Percentiles rank a stretch among this genome's conserved stretches.
phyloP scores from a whole-genome alignment of 2,113 vertebrate genomes.

The Oncorhynchus tshawytscha region DNA sequence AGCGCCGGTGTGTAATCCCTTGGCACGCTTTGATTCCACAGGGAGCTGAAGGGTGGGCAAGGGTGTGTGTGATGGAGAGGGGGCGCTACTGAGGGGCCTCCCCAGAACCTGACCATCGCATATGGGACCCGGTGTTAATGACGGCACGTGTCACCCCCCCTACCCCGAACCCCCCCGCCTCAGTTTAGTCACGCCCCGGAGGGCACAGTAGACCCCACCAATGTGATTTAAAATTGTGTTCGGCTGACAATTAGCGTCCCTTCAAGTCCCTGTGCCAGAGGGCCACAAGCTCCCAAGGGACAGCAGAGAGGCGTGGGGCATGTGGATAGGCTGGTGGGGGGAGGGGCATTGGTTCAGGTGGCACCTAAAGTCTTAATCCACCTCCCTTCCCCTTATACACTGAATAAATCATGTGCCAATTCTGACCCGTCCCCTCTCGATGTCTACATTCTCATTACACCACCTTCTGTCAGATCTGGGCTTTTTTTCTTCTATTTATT shows the following conservation, averaged over 20 bases:
- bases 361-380: constrained; percentile 78
- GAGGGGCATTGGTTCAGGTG: constrained; percentile 83
- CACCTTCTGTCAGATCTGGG: neutral
- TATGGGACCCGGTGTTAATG: constrained; percentile 92
- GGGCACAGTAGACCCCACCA: constrained; percentile 66
- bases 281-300: constrained; percentile 68
- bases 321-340: constrained; percentile 68
- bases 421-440: constrained; percentile 61
- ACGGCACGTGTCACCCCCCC: constrained; percentile 84
- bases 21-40: constrained; percentile 52
- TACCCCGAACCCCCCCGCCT: constrained; percentile 21
- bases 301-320: constrained; percentile 73
- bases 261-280: constrained; percentile 68
- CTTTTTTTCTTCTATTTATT: neutral
- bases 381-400: constrained; percentile 47
- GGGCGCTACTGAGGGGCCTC: constrained; percentile 56
- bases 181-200: constrained; percentile 80
- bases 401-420: constrained; percentile 82
- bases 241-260: constrained; percentile 93
- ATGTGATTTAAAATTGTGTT: constrained; percentile 98
- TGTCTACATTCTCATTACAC: constrained; percentile 5
- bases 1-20: constrained; percentile 36
- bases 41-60: constrained; percentile 32
- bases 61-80: neutral
- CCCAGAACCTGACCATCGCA: constrained; percentile 81